Evolutionary conservation across 1,140 invertebrate genomes (phyloP).

Genomic region (Artemia franciscana): DNA sequence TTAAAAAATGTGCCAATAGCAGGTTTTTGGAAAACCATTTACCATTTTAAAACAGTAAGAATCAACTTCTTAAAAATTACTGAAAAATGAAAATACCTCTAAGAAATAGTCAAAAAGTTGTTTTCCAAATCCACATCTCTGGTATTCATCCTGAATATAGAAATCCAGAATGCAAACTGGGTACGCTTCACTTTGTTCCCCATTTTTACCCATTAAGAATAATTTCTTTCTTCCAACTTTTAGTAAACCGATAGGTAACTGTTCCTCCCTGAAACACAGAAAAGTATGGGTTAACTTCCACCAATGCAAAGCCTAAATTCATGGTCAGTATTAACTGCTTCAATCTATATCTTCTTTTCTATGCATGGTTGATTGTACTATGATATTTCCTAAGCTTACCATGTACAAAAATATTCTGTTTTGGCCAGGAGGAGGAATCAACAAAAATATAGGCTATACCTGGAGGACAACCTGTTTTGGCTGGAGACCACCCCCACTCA

Average conservation of each 20-base stretch:
- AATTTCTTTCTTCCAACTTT: slow-evolving; percentile 64
- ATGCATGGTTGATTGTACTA: no score
- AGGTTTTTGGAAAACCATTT: not conserved
- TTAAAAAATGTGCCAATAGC: not conserved
- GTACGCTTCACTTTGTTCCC: slow-evolving; percentile 39
- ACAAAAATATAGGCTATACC: no score
- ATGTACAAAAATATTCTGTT: no score
- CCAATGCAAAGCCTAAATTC: no score
- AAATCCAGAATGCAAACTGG: slow-evolving; percentile 65
- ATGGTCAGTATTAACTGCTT: no score
- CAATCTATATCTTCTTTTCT: no score
- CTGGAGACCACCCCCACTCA: no score
- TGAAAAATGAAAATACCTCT: not conserved
- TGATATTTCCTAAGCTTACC: no score
- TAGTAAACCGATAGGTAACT: slow-evolving; percentile 35
- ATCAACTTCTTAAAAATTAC: no score
- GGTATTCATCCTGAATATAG: slow-evolving; percentile 52
- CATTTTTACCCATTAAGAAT: slow-evolving; percentile 48
- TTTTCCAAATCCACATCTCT: slow-evolving; percentile 26
- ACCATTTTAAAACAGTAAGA: no score
- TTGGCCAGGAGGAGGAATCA: no score
- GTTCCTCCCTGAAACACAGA: not conserved
- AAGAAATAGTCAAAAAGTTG: slow-evolving; percentile 6
- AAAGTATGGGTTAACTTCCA: not conserved
- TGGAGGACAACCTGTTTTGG: no score